Evolutionary conservation across 2,113 vertebrate species (phyloP), one percentile per base, ranked within the genome.

Genomic region (Climacteris rufus): DNA sequence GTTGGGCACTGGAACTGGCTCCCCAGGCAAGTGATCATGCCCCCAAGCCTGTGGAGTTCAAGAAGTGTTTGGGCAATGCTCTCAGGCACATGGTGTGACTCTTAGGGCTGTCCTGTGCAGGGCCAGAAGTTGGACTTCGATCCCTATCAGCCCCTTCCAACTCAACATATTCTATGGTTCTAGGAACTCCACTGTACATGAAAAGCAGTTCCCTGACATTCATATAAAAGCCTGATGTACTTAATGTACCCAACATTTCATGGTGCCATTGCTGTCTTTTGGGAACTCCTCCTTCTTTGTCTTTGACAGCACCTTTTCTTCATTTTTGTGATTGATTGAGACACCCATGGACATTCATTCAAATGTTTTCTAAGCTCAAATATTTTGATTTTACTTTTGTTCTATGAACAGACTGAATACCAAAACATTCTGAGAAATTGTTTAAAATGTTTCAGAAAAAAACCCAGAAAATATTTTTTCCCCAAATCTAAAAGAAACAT

Each of bases 371-470:
- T 83, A 69, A 54, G 54, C 47, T 47, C 54, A 90, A 71, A 82
- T 94, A 75, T 81, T 91, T 71, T 82, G 37, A 57, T 47, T 15
- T 44, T 74, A 74, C 28, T 71, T 87, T 81, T 70, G 18, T 89
- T 75, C 39, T 42, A 50, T 42, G 33, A 91, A 77, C 17, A 81
- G 72, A 50, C 8, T 77, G 63, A 93, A 91, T 71, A 75, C 16
- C 22, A 93, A 89, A 91, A 84, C 21, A 69, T 65, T 80, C 35
- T 54, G 37, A 89, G 63, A 77, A 86, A 72, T 14, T 50, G 8
- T 57, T 84, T 57, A 17, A 82, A 87, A 59, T 50, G 5, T 14
- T 87, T 79, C 35, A 30, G 25, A 33, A 63, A 64, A 72, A 60
- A 80, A 69, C 44, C 0, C 2, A 45, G 12, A 69, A 49, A 57